phyloP scores from a whole-genome alignment of 2,113 vertebrate species.

The Pseudopodoces humilis region DNA sequence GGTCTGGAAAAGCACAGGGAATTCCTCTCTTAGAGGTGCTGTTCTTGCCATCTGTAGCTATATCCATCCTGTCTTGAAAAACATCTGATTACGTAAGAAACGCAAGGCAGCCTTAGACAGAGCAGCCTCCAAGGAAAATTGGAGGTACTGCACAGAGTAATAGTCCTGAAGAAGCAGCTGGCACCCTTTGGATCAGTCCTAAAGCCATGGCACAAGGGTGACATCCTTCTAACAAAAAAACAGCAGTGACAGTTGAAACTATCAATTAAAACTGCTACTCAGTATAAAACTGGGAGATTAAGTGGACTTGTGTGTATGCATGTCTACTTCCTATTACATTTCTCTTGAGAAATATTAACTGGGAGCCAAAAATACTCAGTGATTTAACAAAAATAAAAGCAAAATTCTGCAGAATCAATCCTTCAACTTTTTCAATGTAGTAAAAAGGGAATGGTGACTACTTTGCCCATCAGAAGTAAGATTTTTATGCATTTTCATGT shows the following conservation, averaged over 20 bases:
- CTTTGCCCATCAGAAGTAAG: not conserved
- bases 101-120: not conserved
- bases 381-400: not conserved
- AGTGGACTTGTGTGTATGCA: not conserved
- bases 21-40: conserved; percentile 19
- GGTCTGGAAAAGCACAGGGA: not conserved
- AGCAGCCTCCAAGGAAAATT: not conserved
- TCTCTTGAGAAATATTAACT: not conserved
- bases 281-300: not conserved
- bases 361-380: not conserved
- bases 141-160: not conserved
- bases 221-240: not conserved
- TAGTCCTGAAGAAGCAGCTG: not conserved
- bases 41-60: not conserved
- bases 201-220: not conserved
- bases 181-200: not conserved
- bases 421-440: not conserved
- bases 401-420: not conserved
- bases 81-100: not conserved
- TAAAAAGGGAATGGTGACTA: not conserved
- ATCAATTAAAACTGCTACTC: not conserved
- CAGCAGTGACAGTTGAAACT: not conserved
- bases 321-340: not conserved
- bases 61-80: not conserved
- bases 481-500: not conserved